These are phyloP conservation scores for Molossus molossus DNA, from an alignment of 2,797 vertebrate genomes.

Conservation along the genomic window DNA sequence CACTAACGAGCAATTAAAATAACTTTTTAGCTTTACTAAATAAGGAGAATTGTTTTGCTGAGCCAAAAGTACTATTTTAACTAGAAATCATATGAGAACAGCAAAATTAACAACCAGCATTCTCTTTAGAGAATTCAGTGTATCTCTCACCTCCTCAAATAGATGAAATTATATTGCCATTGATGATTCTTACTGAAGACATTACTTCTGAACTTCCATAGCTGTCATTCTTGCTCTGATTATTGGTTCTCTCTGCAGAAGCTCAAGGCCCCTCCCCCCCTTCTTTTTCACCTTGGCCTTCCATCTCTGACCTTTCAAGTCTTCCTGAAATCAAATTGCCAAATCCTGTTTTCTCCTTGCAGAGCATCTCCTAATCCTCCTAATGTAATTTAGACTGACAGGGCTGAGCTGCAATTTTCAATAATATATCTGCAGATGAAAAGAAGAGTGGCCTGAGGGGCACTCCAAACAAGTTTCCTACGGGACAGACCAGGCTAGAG, in stretches of 20 bases:
- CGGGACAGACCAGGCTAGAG: conserved; percentile 2
- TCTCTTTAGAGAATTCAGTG: conserved; percentile 6
- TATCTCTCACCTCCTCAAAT: background rate
- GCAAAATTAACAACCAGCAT: background rate
- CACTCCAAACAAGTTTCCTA: conserved; percentile 17
- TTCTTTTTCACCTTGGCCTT: conserved; percentile 69
- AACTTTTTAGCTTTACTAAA: conserved; percentile 65
- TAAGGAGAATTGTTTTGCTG: conserved; percentile 52
- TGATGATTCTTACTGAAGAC: conserved; percentile 10
- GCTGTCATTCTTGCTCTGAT: conserved; percentile 11
- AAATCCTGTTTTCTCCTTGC: conserved; percentile 80
- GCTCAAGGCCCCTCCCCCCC: background rate
- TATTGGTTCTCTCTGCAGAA: conserved; percentile 48
- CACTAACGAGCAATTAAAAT: conserved; percentile 42
- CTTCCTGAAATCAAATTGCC: conserved; percentile 84
- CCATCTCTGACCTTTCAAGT: conserved; percentile 84
- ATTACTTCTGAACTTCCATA: background rate
- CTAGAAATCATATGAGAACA: conserved; percentile 52
- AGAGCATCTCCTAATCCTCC: conserved; percentile 75
- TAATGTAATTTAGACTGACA: conserved; percentile 84
- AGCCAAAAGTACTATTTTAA: conserved; percentile 56
- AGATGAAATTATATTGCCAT: conserved; percentile 10
- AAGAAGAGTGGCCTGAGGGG: conserved; percentile 37
- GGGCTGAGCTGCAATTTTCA: conserved; percentile 75
- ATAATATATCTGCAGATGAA: conserved; percentile 78